Evolutionary conservation across 2,113 vertebrate species (phyloP), one percentile per base, ranked within the genome.

Genomic region (Lophotis ruficrista): DNA sequence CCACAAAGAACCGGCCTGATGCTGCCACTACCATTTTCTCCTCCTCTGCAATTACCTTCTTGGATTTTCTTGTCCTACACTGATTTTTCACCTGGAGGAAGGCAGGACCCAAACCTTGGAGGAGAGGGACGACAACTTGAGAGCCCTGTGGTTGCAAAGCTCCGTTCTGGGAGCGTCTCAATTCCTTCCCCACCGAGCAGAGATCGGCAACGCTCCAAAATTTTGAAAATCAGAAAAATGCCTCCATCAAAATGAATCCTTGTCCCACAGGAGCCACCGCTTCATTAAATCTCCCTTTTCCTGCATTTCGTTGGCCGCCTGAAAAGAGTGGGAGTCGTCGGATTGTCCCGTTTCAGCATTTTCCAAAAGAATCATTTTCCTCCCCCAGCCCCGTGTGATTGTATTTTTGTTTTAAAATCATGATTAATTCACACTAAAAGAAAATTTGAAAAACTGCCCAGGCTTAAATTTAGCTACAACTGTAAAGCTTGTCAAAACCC

Each of bases 401-500:
- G 86, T 57, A 30, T 48, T 92, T 86, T 78, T 78, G 43, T 58
- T 96, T 93, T 43, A 7, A 94, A 93, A 87, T 89, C 73, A 78
- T 95, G 48, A 89, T 93, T 95, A 88, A 95, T 96, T 95, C 75
- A 92, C 61, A 78, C 76, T 94, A 84, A 96, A 94, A 95, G 87
- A 75, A 76, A 78, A 87, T 57, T 89, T 92, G 86, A 96, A 94
- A 91, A 92, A n/a, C 5, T 0, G 6, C 80, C 86, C 77, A 1
- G 56, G 57, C 61, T 64, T 93, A 89, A 89, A 91, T 93, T 71
- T 56, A 82, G 45, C 83, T 86, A 7, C 65, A 33, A 6, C 57
- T 65, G 61, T 57, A 8, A 30, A 94, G 77, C 50, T 72, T 76
- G 81, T 89, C 89, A 75, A 38, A 83, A 27, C 28, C 48, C 12